Base-by-base conservation (phyloP, 2,888 invertebrate species). In the Synanthedon vespiformis region DNA sequence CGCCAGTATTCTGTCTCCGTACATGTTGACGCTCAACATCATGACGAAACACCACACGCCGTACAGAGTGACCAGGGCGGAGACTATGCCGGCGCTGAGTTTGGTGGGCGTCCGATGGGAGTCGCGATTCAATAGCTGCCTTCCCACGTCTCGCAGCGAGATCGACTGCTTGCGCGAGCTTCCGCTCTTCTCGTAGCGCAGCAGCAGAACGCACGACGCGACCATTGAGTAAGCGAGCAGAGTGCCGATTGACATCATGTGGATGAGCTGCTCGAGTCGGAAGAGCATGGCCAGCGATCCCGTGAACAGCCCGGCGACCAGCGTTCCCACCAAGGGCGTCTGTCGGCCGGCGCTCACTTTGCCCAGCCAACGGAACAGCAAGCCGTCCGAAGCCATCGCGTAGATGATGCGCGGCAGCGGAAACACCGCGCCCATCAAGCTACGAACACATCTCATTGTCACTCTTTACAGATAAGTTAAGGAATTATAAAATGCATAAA, bases 231-330 rank as follows among this genome's bases (percentile, higher is more conserved):
- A 97, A 0, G 95, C 95, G 53, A 95, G 81, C 16, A 96, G 79
- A 0, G 95, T 95, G 5, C 95, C 95, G 65, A 97, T 96, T 0
- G 96, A 96, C 91, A 97, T 94, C 90, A 97, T 94, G 68, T 94
- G 94, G 18, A 96, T 94, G 51, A 97, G 82, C 63, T 95, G 94
- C 11, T 91, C 89, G 56, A 97, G 81, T 69, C 96, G 93, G 68
- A 97, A 94, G 52, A 96, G 77, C 61, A 95, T 93, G 0, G 96
- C 94, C 72, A 97, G 87, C 0, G 93, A 65, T 86, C 94, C 95
- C 40, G 95, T 94, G 53, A 95, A 80, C 34, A 93, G 64, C 0
- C 95, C 95, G 1, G 94, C 93, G 10, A 94, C 68, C 53, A 94
- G 72, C 41, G 95, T 94, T 1, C 94, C 95, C 55, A 91, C 84